Percentiles rank a stretch among this genome's conserved stretches.
phyloP scores from a whole-genome alignment of 2,113 vertebrate species.

The Meleagris gallopavo region DNA sequence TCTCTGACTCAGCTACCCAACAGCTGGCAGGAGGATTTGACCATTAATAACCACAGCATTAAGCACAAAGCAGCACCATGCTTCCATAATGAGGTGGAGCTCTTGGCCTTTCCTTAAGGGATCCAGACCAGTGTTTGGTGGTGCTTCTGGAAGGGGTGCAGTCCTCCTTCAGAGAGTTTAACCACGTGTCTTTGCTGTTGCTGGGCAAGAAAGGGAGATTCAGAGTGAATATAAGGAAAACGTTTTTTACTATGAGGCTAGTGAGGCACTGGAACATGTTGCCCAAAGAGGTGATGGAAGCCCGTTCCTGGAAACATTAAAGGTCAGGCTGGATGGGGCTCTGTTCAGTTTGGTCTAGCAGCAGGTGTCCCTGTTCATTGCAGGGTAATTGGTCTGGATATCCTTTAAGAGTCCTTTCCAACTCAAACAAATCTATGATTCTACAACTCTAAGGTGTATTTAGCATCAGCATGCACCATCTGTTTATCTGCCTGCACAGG shows the following conservation, averaged over 20 bases:
- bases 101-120: background rate
- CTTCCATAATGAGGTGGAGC: background rate
- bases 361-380: no score
- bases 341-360: no score
- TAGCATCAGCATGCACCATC: background rate
- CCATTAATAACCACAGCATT: slow-evolving; percentile 7
- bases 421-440: no score
- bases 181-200: accelerated
- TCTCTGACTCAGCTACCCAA: slow-evolving; percentile 47
- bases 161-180: background rate
- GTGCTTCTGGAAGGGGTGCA: background rate
- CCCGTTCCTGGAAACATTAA: no score
- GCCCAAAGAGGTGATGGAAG: no score
- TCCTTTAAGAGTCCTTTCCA: no score
- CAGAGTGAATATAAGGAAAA: no score
- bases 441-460: background rate
- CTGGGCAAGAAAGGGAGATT: background rate
- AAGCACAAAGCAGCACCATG: background rate
- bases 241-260: no score
- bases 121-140: background rate
- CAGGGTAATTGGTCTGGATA: no score
- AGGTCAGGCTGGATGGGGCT: no score
- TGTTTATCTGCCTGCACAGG: background rate
- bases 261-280: no score
- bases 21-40: background rate